Base-by-base conservation (phyloP, 2,113 vertebrate species). In the Deroptyus accipitrinus region DNA sequence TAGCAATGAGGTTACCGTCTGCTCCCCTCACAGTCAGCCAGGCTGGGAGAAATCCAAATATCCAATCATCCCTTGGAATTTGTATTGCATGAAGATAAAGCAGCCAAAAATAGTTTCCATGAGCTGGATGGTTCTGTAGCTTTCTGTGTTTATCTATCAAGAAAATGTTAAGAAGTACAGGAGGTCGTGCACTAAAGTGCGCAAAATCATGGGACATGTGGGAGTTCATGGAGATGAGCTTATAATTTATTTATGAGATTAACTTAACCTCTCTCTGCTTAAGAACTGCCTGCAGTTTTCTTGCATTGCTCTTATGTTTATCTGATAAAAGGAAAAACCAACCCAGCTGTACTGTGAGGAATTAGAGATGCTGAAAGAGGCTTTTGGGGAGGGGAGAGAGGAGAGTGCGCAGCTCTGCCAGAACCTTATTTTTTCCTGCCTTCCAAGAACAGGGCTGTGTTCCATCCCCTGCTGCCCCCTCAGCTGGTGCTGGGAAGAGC, bases 371-470 rank as follows among this genome's bases (percentile, higher is more conserved):
- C 78, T 90, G 82, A 91, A 94, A 70, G 78, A 94, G 44, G 91
- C 54, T 94, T 92, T 33, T 59, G 70, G 48, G 54, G 55, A 94
- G 35, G 64, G 44, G 70, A 54, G 76, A 62, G 63, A 94, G 64
- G 41, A 91, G 35, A 95, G 37, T 88, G 73, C 61, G 37, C 28
- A 92, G 88, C 67, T 83, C 86, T 97, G 96, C 90, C 95, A 96
- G 90, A 87, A 46, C 81, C 64, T 96, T 97, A 93, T 96, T 97
- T 96, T 97, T 94, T 96, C 83, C 90, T 96, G 96, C 96, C 95
- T 97, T 97, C 97, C 96, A 97, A 96, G 97, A 97, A 97, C 95
- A 97, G 83, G 90, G 91, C 92, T 70, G n/a, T 95, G 95, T 97
- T 96, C 97, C 92, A 95, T 96, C 81, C 83, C 94, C 82, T 95